A percentile compares a stretch with the other conserved stretches of the same genome.
Conservation (phyloP, 2,113 vertebrate genomes). For the Desmodus rotundus region DNA sequence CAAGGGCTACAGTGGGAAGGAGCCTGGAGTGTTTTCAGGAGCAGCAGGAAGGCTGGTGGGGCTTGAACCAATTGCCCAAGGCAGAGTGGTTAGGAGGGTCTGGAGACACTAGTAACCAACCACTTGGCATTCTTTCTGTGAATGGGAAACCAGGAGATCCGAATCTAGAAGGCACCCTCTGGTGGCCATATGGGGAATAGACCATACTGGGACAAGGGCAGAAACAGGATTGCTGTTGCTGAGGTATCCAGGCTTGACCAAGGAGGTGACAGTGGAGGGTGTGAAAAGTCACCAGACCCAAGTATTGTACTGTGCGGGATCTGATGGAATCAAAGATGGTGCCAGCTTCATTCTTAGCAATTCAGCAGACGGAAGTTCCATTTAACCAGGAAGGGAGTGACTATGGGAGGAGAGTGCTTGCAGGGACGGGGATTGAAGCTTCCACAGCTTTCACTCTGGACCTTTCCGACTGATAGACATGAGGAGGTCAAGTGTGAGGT, state of each 20-base stretch:
- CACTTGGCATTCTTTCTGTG: rapidly evolving
- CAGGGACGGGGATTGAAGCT: background rate
- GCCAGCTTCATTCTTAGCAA: background rate
- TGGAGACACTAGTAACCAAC: rapidly evolving
- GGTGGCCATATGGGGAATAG: background rate
- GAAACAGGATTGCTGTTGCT: background rate
- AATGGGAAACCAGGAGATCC: rapidly evolving
- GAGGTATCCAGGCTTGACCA: background rate
- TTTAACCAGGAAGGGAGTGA: background rate
- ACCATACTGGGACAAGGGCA: rapidly evolving
- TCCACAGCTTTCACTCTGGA: background rate
- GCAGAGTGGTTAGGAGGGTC: background rate
- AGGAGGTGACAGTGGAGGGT: background rate
- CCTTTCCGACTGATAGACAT: background rate
- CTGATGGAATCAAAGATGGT: background rate
- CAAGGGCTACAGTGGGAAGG: too few species aligned
- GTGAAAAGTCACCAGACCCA: background rate
- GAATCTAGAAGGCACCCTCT: background rate
- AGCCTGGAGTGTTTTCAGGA: background rate
- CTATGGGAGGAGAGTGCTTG: background rate
- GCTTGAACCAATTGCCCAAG: rapidly evolving
- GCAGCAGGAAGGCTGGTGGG: background rate
- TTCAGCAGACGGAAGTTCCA: rapidly evolving
- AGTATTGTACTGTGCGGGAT: background rate
- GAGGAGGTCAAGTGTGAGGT: background rate